These are phyloP conservation scores for Lepus oiostolus DNA, from an alignment of 2,797 vertebrate genomes.

Conservation along the genomic window DNA sequence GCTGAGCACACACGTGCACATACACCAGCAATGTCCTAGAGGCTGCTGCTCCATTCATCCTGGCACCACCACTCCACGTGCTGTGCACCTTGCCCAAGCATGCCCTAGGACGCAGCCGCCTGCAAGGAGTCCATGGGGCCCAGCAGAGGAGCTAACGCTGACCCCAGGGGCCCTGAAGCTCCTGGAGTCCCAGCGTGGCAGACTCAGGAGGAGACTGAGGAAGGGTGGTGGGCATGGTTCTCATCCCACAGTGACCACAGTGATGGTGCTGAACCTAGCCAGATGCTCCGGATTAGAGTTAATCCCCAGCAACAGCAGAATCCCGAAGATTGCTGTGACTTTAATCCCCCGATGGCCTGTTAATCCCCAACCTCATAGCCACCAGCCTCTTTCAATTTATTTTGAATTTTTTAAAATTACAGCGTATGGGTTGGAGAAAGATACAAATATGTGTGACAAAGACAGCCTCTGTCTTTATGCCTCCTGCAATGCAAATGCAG, in stretches of 20 bases:
- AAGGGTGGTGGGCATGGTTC: background rate
- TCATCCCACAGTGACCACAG: background rate
- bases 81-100: background rate
- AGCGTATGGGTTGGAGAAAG: slow-evolving; percentile 57
- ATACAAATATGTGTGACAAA: background rate
- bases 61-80: too few relatives aligned
- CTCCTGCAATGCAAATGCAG: background rate
- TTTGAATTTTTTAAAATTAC: slow-evolving; percentile 51
- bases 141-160: background rate
- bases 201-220: background rate
- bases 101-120: background rate
- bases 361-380: slow-evolving; percentile 78
- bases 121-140: background rate
- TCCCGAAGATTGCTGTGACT: slow-evolving; percentile 73
- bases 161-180: background rate
- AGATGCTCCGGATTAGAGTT: slow-evolving; percentile 44
- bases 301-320: slow-evolving; percentile 81
- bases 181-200: background rate
- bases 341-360: slow-evolving; percentile 81
- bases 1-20: background rate
- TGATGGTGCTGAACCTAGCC: background rate
- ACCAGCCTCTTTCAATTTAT: slow-evolving; percentile 75
- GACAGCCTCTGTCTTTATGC: background rate
- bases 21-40: background rate
- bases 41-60: too few relatives aligned